These are phyloP conservation scores for Pterostichus madidus DNA, from an alignment of 2,888 invertebrate genomes.

Conservation along the genomic window DNA sequence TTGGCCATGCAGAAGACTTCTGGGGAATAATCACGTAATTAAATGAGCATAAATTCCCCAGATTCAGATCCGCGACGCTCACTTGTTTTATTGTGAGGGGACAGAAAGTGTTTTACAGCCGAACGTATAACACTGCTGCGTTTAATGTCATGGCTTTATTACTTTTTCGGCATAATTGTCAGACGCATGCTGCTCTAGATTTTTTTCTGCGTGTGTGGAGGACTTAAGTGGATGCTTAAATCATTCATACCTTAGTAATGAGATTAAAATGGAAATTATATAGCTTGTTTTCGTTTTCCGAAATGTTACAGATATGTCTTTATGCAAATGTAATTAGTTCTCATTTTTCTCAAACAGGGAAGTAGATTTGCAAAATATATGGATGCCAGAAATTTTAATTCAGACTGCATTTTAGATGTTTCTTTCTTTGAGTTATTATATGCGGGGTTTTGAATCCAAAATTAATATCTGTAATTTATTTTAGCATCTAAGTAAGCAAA, in stretches of 20 bases:
- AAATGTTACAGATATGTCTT: conserved; percentile 55
- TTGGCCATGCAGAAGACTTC: conserved; percentile 52
- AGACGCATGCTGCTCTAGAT: conserved; percentile 20
- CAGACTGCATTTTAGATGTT: conserved; percentile 27
- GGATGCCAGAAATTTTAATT: conserved; percentile 50
- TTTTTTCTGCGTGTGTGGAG: conserved; percentile 30
- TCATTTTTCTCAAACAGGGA: conserved; percentile 55
- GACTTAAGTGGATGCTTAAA: conserved; percentile 28
- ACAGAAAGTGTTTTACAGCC: conserved; percentile 54
- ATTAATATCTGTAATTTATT: conserved; percentile 1
- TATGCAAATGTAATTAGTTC: conserved; percentile 63
- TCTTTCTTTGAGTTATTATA: conserved; percentile 30
- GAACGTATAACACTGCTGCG: conserved; percentile 55
- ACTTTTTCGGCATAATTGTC: conserved; percentile 66
- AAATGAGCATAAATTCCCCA: conserved; percentile 65
- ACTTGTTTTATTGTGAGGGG: conserved; percentile 32
- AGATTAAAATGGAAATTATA: conserved; percentile 63
- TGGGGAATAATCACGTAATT: conserved; percentile 65
- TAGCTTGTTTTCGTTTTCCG: conserved; percentile 60
- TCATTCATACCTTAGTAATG: conserved; percentile 64
- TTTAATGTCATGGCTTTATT: conserved; percentile 62
- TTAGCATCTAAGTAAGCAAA: no score
- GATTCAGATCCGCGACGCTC: conserved; percentile 41
- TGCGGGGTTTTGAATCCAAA: not conserved
- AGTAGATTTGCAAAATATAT: conserved; percentile 47